Evolutionary conservation across 2,888 invertebrate genomes (phyloP).

Genomic region (Monoplex corrugatus): DNA sequence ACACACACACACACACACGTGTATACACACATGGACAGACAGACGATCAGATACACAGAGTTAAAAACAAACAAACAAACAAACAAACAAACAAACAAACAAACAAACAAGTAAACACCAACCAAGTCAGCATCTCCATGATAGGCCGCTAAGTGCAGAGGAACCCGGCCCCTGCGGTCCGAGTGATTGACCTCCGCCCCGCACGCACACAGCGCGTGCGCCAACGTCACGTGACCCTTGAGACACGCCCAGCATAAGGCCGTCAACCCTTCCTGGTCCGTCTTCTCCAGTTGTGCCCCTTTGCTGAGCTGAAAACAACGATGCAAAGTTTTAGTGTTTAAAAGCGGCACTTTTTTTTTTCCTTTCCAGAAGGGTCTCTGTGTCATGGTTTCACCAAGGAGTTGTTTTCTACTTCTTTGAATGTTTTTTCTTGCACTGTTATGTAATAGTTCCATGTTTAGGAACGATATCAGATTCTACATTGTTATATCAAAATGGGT

Average conservation of each 20-base stretch:
- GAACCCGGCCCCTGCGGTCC: slow-evolving; percentile 93
- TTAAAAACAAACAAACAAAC: neutral
- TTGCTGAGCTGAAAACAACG: slow-evolving; percentile 54
- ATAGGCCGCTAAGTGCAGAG: slow-evolving; percentile 92
- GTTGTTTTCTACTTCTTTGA: no score
- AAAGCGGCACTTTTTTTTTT: no score
- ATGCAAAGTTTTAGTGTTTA: no score
- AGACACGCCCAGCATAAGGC: slow-evolving; percentile 96
- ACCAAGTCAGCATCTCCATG: slow-evolving; percentile 83
- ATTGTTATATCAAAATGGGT: no score
- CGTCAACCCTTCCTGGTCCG: slow-evolving; percentile 93
- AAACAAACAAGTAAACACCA: slow-evolving; percentile 80
- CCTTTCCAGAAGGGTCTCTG: no score
- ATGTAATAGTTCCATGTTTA: no score
- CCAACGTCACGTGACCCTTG: slow-evolving; percentile 89
- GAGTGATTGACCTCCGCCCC: slow-evolving; percentile 91
- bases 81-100: neutral
- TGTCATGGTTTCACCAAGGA: no score
- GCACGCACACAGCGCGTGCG: slow-evolving; percentile 89
- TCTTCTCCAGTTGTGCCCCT: slow-evolving; percentile 89
- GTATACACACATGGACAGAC: neutral
- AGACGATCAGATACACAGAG: neutral
- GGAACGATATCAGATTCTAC: no score
- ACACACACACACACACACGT: neutral
- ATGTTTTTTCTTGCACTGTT: no score